Evolutionary conservation across 2,888 invertebrate species (phyloP).

Genomic region (Crossocerus cetratus): DNA sequence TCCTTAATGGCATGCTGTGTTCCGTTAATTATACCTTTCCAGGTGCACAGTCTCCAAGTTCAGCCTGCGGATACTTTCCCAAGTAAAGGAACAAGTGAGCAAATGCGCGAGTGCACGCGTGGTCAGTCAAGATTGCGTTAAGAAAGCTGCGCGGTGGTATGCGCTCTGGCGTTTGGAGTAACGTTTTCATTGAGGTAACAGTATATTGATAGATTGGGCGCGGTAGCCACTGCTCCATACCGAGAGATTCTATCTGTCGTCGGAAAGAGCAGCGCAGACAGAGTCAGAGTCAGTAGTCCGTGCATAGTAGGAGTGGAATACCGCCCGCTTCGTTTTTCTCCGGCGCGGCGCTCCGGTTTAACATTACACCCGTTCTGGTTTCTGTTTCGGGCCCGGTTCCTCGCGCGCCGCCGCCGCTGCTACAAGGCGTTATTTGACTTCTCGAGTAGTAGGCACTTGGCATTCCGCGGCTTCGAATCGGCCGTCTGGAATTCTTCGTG

Average conservation of each 20-base stretch:
- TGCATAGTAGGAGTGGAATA: no score
- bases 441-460: conserved; percentile 41
- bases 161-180: no score
- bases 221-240: conserved; percentile 16
- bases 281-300: no score
- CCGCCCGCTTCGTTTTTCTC: conserved; percentile 33
- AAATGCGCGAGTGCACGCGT: no score
- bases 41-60: no score
- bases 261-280: conserved; percentile 27
- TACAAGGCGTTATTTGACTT: conserved; percentile 23
- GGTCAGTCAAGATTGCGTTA: no score
- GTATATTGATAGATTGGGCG: conserved; percentile 4
- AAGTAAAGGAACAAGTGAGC: no score
- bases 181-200: neutral
- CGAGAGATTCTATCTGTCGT: conserved; percentile 40
- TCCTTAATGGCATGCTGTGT: no score
- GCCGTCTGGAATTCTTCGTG: conserved; percentile 35
- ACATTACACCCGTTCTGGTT: conserved; percentile 55
- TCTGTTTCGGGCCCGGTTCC: conserved; percentile 47
- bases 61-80: no score
- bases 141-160: no score
- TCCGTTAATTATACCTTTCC: no score
- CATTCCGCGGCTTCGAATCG: conserved; percentile 52
- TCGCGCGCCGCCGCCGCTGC: neutral
- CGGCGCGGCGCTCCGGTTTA: conserved; percentile 42